Conservation (phyloP, 2,113 vertebrate species). For the Nothobranchius kuhntae region DNA sequence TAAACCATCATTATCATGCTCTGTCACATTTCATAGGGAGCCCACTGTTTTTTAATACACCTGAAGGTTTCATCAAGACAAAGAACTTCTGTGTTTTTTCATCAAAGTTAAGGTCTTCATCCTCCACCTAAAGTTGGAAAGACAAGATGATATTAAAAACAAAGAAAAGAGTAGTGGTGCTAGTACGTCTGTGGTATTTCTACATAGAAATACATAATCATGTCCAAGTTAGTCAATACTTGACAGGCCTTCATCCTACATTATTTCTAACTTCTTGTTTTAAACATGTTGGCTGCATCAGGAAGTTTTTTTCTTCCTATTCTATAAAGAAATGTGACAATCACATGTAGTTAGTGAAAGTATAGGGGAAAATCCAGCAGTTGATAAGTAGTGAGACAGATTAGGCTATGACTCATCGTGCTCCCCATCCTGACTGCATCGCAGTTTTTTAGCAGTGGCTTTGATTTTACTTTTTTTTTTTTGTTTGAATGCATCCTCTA, state of each 20-base stretch:
- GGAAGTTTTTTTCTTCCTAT: background rate
- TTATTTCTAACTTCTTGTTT: background rate
- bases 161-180: too few relatives aligned
- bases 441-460: constrained; percentile 1
- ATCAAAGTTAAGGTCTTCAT: too few relatives aligned
- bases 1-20: too few relatives aligned
- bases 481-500: background rate
- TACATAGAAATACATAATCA: too few relatives aligned
- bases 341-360: background rate
- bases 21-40: too few relatives aligned
- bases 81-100: too few relatives aligned
- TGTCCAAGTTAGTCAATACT: too few relatives aligned
- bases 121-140: too few relatives aligned
- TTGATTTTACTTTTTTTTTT: background rate
- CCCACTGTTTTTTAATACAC: too few relatives aligned
- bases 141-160: too few relatives aligned
- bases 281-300: background rate
- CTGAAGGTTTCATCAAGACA: too few relatives aligned
- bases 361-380: background rate
- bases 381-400: background rate
- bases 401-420: constrained; percentile 5
- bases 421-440: background rate
- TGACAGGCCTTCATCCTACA: background rate
- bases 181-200: too few relatives aligned
- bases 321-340: background rate